Evolutionary conservation across 2,113 vertebrate species (phyloP).

Genomic region (Oreochromis aureus): DNA sequence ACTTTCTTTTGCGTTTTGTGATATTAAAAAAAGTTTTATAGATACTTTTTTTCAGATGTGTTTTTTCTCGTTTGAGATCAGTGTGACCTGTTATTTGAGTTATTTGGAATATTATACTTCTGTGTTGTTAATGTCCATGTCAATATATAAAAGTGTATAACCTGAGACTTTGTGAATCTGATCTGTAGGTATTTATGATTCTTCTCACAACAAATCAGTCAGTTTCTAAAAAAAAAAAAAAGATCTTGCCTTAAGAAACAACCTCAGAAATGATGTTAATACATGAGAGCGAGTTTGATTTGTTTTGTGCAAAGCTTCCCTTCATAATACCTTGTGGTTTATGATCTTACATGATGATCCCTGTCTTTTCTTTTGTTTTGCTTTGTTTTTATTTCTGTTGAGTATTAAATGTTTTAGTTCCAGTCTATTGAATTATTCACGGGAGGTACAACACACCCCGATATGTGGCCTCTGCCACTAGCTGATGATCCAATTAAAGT

Average conservation of each 20-base stretch:
- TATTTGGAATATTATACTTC: neutral
- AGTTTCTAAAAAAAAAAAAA: neutral
- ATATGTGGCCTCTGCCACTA: conserved; percentile 4
- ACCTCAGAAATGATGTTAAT: neutral
- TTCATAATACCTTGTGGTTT: neutral
- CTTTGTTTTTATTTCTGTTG: neutral
- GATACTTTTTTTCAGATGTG: neutral
- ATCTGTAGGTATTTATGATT: neutral
- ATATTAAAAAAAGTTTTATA: neutral
- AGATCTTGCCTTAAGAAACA: neutral
- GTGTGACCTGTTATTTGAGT: neutral
- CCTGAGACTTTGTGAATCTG: neutral
- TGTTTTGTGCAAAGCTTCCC: neutral
- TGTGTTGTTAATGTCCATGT: neutral
- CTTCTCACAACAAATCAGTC: neutral
- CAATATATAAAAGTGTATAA: neutral
- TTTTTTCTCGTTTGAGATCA: neutral
- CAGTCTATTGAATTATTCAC: conserved; percentile 19
- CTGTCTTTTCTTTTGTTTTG: neutral
- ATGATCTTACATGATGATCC: neutral
- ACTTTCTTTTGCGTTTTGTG: neutral
- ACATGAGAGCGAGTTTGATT: neutral
- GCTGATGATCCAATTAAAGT: conserved; percentile 21
- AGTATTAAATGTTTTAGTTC: neutral
- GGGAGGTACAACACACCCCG: neutral